A percentile compares a stretch with the other conserved stretches of the same genome.
These are phyloP conservation scores for Montipora sp. DNA, from an alignment of 64 coral and sea anemone species.

Conservation along the genomic window DNA sequence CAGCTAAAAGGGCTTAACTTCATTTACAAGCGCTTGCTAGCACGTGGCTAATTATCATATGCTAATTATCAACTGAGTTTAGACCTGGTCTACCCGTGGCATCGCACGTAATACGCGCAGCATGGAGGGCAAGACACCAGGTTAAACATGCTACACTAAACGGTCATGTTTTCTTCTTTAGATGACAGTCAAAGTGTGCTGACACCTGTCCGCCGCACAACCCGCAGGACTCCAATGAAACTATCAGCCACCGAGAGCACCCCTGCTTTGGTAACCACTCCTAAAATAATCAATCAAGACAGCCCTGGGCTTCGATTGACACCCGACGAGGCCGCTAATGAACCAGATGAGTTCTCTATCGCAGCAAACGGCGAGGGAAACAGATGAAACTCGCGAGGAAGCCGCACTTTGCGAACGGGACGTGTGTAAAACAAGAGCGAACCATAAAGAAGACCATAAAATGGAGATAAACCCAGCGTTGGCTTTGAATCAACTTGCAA, in stretches of 20 bases:
- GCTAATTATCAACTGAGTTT: too few species aligned
- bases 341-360: not conserved
- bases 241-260: constrained; percentile 15
- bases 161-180: not conserved
- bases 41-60: too few species aligned
- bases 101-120: too few species aligned
- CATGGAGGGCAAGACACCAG: too few species aligned
- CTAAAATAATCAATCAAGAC: constrained; percentile 26
- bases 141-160: too few species aligned
- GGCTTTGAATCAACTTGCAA: constrained; percentile 35
- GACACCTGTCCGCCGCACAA: constrained; percentile 83
- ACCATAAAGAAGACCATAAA: not conserved
- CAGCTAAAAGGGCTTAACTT: too few species aligned
- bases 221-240: constrained; percentile 40
- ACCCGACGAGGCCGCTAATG: constrained; percentile 5
- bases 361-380: not conserved
- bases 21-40: too few species aligned
- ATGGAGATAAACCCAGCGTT: not conserved
- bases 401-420: too few species aligned
- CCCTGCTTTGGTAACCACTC: constrained; percentile 63
- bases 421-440: not conserved
- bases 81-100: too few species aligned
- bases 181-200: constrained; percentile 21
- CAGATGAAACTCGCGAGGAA: not conserved
- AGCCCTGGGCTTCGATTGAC: constrained; percentile 54